Evolutionary conservation across 1,140 invertebrate species (phyloP).

Genomic region (Mizuhopecten yessoensis): DNA sequence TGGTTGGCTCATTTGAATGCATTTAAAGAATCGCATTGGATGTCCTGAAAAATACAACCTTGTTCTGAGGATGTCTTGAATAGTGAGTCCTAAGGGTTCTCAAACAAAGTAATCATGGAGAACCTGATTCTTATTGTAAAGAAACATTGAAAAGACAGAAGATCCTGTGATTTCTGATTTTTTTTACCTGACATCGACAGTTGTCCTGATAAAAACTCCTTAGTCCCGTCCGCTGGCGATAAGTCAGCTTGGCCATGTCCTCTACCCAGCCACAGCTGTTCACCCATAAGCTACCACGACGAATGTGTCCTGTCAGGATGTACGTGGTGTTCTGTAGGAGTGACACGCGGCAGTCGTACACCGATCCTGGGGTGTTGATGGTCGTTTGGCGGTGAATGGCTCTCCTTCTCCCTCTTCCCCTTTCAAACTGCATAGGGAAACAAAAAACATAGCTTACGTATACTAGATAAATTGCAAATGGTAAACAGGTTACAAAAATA

Average conservation of each 20-base stretch:
- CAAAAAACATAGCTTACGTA: too few relatives aligned
- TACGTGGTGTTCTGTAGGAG: neutral
- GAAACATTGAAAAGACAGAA: too few relatives aligned
- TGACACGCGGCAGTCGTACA: neutral
- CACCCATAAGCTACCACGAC: neutral
- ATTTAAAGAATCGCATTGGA: too few relatives aligned
- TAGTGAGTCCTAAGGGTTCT: too few relatives aligned
- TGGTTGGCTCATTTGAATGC: too few relatives aligned
- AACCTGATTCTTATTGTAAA: too few relatives aligned
- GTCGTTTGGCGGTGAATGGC: neutral
- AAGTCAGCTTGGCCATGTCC: neutral
- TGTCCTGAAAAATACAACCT: too few relatives aligned
- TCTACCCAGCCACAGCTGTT: constrained; percentile 49
- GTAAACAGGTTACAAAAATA: too few relatives aligned
- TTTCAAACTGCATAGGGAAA: neutral
- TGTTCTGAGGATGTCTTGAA: too few relatives aligned
- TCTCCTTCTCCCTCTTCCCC: neutral
- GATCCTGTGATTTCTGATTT: too few relatives aligned
- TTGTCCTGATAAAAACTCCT: constrained; percentile 45
- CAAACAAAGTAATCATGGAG: too few relatives aligned
- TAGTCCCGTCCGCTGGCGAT: constrained; percentile 1
- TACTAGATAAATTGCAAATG: too few relatives aligned
- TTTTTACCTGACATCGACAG: constrained; percentile 50
- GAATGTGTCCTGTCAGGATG: constrained; percentile 43
- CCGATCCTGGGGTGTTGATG: neutral